A percentile compares a stretch with the other conserved stretches of the same genome.
Conservation (phyloP, 1,140 invertebrate genomes). For the Camponotus floridanus region DNA sequence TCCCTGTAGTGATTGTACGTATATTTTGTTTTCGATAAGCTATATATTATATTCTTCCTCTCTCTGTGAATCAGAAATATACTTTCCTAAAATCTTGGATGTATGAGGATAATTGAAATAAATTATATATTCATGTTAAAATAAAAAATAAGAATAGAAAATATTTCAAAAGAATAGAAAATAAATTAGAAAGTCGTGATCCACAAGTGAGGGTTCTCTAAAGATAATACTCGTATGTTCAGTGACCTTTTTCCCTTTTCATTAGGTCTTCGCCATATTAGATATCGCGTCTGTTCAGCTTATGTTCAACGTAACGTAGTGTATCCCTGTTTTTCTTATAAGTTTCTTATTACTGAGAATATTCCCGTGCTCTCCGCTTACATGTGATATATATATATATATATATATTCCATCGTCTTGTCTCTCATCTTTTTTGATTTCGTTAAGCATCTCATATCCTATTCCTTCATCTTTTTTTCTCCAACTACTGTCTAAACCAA, state of each 20-base stretch:
- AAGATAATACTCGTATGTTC: background rate
- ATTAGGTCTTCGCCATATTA: constrained; percentile 1
- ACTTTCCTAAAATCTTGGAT: background rate
- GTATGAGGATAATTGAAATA: background rate
- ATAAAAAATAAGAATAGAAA: background rate
- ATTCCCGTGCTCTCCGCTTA: constrained; percentile 48
- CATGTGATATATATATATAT: constrained; percentile 16
- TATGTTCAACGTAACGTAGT: background rate
- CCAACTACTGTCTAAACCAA: background rate
- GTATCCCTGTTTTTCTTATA: constrained; percentile 32
- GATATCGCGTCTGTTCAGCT: background rate
- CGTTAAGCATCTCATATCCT: background rate
- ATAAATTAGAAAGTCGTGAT: background rate
- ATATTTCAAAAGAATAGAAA: background rate
- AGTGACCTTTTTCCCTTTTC: background rate
- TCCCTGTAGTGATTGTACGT: background rate
- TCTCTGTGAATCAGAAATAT: background rate
- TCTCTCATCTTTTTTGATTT: background rate
- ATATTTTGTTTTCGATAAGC: background rate
- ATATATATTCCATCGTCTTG: background rate
- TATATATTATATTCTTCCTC: background rate
- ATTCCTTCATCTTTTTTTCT: constrained; percentile 30
- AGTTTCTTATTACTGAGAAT: constrained; percentile 62
- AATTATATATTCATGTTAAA: constrained; percentile 2
- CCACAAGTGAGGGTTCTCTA: background rate